Evolutionary conservation across 2,797 vertebrate species (phyloP), one percentile per base, ranked within the genome.

Genomic region (Cossypha caffra): DNA sequence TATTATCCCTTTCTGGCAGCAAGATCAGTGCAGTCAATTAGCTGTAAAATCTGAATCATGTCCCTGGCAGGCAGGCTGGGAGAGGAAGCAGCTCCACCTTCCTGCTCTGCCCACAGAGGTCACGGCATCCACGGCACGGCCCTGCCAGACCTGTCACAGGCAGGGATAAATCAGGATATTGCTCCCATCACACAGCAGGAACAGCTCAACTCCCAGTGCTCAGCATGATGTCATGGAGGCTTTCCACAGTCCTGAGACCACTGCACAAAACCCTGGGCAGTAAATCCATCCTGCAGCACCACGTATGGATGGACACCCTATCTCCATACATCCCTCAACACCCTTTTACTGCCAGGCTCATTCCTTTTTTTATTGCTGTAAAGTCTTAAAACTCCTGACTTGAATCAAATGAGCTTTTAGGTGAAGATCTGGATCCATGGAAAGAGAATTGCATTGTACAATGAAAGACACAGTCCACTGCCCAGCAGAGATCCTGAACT

Each of bases 31-130:
- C 81, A 87, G 84, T 87, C 93, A 88, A 83, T 86, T 94, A 92
- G 45, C 93, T 91, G 87, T 83, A 94, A 96, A 79, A 91, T 82
- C 81, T 95, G 89, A 96, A 95, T 92, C 85, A 89, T 59, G 67
- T 74, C 91, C 71, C 93, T 95, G 91, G 84, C 94, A 96, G 80
- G 16, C 83, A 88, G 64, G 72, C 89, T 95, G 0, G 0, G 63
- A 23, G 87, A 92, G 84, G 94, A 96, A 96, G 91, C 67, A 82
- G 72, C 96, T 93, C 95, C 94, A 95, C 91, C 96, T 96, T 93
- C 78, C 81, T 85, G 71, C 87, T 95, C 94, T 89, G 91, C 89
- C 78, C 93, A 73, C 18, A 3, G 88, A 95, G 93, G 86, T 92
- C 94, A 93, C 74, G n/a, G 57, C 16, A 1, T 77, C 85, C 79